Evolutionary conservation across 2,888 invertebrate species (phyloP).

Genomic region (Margaritifera margaritifera): DNA sequence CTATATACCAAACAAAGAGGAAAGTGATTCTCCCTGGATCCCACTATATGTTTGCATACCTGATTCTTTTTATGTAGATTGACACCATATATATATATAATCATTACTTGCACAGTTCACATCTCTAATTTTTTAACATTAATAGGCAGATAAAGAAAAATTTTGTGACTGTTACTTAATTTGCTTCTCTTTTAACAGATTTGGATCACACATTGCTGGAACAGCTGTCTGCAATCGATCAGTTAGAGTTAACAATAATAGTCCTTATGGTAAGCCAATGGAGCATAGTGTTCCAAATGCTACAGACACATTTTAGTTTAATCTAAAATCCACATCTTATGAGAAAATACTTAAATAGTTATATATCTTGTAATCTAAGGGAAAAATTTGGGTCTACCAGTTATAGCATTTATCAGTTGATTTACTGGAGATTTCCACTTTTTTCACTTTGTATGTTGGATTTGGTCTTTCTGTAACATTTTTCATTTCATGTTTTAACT

Average conservation of each 20-base stretch:
- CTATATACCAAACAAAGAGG: too few species aligned
- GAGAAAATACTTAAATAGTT: not conserved
- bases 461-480: too few species aligned
- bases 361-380: too few species aligned
- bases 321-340: not conserved
- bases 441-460: not conserved
- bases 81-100: not conserved
- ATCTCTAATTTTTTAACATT: not conserved
- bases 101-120: not conserved
- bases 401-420: not conserved
- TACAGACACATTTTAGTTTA: not conserved
- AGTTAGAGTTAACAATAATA: conserved; percentile 68
- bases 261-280: conserved; percentile 64
- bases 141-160: not conserved
- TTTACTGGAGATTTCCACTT: not conserved
- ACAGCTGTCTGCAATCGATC: conserved; percentile 54
- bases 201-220: conserved; percentile 70
- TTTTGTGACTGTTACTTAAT: conserved; percentile 3
- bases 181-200: conserved; percentile 30
- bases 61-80: too few species aligned
- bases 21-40: too few species aligned
- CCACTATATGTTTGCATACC: too few species aligned
- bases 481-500: too few species aligned
- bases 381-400: too few species aligned
- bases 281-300: not conserved